Evolutionary conservation across 2,888 invertebrate genomes (phyloP).

Genomic region (Beris chalybata): DNA sequence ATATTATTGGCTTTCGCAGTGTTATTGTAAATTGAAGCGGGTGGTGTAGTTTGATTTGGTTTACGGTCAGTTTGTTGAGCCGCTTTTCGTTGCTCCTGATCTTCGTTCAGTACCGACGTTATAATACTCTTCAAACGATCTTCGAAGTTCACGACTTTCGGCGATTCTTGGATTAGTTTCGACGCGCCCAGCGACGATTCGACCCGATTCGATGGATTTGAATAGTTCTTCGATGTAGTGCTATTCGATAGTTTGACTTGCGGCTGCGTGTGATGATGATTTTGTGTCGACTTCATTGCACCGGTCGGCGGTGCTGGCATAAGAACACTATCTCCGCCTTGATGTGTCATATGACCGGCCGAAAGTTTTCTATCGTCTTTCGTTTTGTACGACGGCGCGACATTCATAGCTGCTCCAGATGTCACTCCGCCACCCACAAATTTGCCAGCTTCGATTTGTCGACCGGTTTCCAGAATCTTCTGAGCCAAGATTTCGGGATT

Average conservation of each 20-base stretch:
- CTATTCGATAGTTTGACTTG: conserved; percentile 38
- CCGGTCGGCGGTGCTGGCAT: conserved; percentile 53
- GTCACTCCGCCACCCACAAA: conserved; percentile 53
- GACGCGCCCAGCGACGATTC: conserved; percentile 35
- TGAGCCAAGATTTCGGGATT: conserved; percentile 88
- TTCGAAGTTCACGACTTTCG: conserved; percentile 84
- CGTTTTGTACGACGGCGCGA: conserved; percentile 50
- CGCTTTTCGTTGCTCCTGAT: conserved; percentile 62
- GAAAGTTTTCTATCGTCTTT: conserved; percentile 54
- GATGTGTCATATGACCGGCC: conserved; percentile 40
- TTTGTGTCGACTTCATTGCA: conserved; percentile 20
- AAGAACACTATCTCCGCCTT: conserved; percentile 48
- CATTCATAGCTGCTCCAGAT: conserved; percentile 41
- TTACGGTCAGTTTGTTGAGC: conserved; percentile 42
- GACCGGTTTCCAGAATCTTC: conserved; percentile 85
- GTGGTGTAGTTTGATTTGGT: conserved; percentile 40
- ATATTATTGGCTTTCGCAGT: conserved; percentile 47
- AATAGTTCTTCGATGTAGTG: conserved; percentile 24
- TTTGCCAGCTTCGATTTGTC: conserved; percentile 86
- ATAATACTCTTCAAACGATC: conserved; percentile 86
- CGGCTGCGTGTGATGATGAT: conserved; percentile 14
- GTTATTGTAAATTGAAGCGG: conserved; percentile 37
- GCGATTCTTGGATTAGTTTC: conserved; percentile 64
- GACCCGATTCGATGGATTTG: conserved; percentile 4
- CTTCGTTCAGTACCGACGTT: conserved; percentile 83